Evolutionary conservation across 2,113 vertebrate genomes (phyloP).

Genomic region (Neodontobutis hainanensis): DNA sequence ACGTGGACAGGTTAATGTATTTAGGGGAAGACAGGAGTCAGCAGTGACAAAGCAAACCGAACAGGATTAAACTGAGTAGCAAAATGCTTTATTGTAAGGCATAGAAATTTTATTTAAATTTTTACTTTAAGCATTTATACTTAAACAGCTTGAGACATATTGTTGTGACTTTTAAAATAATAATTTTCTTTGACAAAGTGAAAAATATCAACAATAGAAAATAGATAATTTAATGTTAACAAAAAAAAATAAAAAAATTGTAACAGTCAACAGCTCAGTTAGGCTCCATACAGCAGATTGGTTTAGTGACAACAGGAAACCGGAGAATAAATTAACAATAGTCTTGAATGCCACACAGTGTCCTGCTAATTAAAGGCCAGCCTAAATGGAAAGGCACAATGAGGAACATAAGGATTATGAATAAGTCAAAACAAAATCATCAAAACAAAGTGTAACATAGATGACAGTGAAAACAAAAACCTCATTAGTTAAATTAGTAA

Average conservation of each 20-base stretch:
- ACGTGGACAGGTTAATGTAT: neutral
- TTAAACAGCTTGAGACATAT: neutral
- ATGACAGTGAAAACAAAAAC: neutral
- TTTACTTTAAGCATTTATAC: neutral
- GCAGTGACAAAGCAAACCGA: neutral
- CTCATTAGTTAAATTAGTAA: neutral
- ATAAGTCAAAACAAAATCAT: conserved; percentile 1
- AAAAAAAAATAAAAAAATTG: neutral
- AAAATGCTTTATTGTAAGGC: conserved; percentile 33
- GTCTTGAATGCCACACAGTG: neutral
- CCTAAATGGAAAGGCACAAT: neutral
- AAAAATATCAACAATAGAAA: neutral
- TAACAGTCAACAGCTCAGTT: neutral
- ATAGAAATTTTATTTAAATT: conserved; percentile 5
- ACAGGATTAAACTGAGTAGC: conserved; percentile 1
- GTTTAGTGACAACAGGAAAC: neutral
- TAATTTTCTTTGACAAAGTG: conserved; percentile 15
- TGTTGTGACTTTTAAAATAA: neutral
- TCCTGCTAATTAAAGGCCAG: conserved; percentile 4
- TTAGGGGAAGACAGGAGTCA: neutral
- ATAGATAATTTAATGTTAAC: neutral
- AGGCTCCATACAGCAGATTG: neutral
- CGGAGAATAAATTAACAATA: conserved; percentile 1
- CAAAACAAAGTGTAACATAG: neutral
- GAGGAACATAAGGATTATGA: neutral